Percentiles rank a stretch among this genome's conserved stretches.
These are phyloP conservation scores for Schrankia costaestrigalis DNA, from an alignment of 2,888 invertebrate genomes.

Conservation along the genomic window DNA sequence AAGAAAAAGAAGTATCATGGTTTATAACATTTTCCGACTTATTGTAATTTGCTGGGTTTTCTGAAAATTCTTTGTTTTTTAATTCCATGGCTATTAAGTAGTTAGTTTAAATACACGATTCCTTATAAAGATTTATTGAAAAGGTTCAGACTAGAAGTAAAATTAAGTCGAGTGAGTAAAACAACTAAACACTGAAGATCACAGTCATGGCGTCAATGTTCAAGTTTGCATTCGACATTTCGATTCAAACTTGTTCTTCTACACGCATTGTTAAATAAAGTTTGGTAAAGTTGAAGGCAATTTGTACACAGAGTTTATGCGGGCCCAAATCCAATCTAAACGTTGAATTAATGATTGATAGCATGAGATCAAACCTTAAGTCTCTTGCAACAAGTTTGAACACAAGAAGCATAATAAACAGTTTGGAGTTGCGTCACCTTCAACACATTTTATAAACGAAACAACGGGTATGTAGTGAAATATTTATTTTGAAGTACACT, in stretches of 20 bases:
- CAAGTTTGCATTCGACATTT: conserved; percentile 36
- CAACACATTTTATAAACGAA: conserved; percentile 1
- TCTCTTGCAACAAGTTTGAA: conserved; percentile 32
- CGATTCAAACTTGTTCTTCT: conserved; percentile 29
- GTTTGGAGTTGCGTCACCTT: conserved; percentile 12
- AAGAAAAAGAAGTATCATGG: no score
- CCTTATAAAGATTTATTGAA: no score
- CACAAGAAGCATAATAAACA: conserved; percentile 36
- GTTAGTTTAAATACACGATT: no score
- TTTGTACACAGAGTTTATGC: conserved; percentile 41
- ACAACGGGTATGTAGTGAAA: conserved; percentile 4
- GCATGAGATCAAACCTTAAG: conserved; percentile 31
- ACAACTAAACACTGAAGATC: no score
- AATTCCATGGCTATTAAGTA: no score
- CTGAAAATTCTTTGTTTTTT: no score
- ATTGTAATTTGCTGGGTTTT: no score
- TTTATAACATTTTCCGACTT: no score
- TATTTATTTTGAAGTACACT: conserved; percentile 15
- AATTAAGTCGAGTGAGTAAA: no score
- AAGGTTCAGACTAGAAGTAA: no score
- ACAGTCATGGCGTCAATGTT: conserved; percentile 17
- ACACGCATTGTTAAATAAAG: conserved; percentile 38
- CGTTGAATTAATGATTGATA: conserved; percentile 48
- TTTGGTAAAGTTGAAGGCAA: conserved; percentile 40
- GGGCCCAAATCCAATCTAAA: conserved; percentile 46